These are phyloP conservation scores for Falco berigora DNA, from an alignment of 2,797 vertebrate species.

Conservation along the genomic window DNA sequence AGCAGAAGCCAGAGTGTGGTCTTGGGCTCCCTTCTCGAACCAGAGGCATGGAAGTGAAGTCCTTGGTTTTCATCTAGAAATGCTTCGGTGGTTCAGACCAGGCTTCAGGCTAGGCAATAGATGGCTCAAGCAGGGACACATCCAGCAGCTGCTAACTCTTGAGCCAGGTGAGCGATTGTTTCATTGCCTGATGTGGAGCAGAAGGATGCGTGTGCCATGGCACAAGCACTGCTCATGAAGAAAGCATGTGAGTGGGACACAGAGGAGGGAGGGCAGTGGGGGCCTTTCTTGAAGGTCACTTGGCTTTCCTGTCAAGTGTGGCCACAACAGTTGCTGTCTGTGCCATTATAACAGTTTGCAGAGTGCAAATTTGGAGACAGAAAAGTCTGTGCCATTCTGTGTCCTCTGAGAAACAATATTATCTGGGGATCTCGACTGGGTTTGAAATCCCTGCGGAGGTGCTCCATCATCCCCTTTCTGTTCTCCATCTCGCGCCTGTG, in stretches of 20 bases:
- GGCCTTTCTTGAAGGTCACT: not conserved
- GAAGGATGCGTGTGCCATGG: no score
- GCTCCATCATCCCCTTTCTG: not conserved
- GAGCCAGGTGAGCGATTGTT: not conserved
- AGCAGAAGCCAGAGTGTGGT: not conserved
- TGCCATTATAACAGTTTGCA: not conserved
- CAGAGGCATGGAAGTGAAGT: not conserved
- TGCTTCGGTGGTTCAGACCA: not conserved
- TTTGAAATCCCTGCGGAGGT: not conserved
- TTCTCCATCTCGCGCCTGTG: not conserved
- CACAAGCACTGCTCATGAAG: fast-evolving
- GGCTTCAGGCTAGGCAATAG: not conserved
- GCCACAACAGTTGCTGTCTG: not conserved
- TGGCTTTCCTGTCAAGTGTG: not conserved
- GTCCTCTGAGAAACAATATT: not conserved
- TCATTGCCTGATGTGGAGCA: not conserved
- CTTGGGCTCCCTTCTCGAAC: not conserved
- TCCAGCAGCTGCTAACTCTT: not conserved
- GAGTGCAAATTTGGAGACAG: not conserved
- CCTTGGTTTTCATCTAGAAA: not conserved
- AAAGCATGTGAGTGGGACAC: fast-evolving
- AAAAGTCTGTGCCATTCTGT: fast-evolving
- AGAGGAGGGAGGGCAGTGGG: no score
- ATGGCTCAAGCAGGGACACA: not conserved
- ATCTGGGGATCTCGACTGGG: not conserved